Conservation (phyloP, 2,888 invertebrate species). For the Pheosia tremula region DNA sequence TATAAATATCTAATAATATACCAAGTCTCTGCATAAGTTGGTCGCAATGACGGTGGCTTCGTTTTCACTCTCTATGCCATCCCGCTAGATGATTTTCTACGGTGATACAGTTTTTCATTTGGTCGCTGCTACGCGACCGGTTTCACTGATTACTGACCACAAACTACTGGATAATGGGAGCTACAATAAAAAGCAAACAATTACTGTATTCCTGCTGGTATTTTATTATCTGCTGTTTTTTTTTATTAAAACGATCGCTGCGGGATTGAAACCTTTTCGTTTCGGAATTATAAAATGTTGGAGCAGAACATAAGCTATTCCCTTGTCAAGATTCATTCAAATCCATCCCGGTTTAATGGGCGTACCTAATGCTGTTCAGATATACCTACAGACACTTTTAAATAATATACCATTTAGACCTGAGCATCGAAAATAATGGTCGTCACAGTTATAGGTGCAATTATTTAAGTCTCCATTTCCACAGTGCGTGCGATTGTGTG, state of each 20-base stretch:
- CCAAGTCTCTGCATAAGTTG: conserved; percentile 47
- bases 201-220: background rate
- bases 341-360: no score
- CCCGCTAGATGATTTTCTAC: conserved; percentile 71
- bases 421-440: no score
- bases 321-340: no score
- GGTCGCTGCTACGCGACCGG: conserved; percentile 55
- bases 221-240: background rate
- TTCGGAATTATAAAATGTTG: no score
- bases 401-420: no score
- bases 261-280: no score
- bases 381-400: no score
- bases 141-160: conserved; percentile 61
- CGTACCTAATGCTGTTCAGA: no score
- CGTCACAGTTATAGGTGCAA: no score
- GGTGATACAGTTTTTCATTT: conserved; percentile 76
- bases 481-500: conserved; percentile 12
- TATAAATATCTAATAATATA: conserved; percentile 17
- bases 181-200: conserved; percentile 15
- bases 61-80: conserved; percentile 79
- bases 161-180: conserved; percentile 17
- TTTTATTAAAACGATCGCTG: no score
- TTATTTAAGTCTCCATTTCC: background rate
- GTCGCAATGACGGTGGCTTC: conserved; percentile 47
- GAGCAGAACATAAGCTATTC: no score